A percentile compares a stretch with the other conserved stretches of the same genome.
phyloP scores from a whole-genome alignment of 2,888 invertebrate species.

The Ichneumoninae sp. region DNA sequence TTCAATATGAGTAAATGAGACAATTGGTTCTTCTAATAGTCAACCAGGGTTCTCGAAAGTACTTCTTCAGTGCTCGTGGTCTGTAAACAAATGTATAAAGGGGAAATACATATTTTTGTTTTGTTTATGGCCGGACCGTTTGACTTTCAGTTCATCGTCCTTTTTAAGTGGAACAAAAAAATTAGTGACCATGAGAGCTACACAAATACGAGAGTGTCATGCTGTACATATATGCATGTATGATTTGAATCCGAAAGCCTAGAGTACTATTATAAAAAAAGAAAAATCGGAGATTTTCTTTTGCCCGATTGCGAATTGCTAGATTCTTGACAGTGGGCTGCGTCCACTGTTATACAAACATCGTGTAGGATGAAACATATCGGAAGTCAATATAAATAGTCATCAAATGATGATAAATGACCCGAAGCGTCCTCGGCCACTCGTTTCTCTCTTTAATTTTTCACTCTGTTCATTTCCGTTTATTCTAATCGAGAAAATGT shows the following conservation, averaged over 20 bases:
- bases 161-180: conserved; percentile 30
- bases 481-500: conserved; percentile 74
- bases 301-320: conserved; percentile 29
- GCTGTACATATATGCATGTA: neutral
- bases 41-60: conserved; percentile 22
- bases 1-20: neutral
- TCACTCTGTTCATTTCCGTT: conserved; percentile 4
- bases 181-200: conserved; percentile 41
- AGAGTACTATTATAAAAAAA: conserved; percentile 23
- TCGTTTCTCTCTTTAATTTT: conserved; percentile 53
- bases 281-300: conserved; percentile 45
- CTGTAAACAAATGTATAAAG: conserved; percentile 69
- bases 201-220: conserved; percentile 43
- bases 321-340: conserved; percentile 50
- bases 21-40: neutral
- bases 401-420: conserved; percentile 29
- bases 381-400: conserved; percentile 57
- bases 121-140: conserved; percentile 77
- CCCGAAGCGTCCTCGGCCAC: conserved; percentile 73
- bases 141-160: conserved; percentile 71
- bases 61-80: conserved; percentile 70
- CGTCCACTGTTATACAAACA: conserved; percentile 59
- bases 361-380: conserved; percentile 65
- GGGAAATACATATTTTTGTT: conserved; percentile 46
- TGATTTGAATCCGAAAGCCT: conserved; percentile 23